A percentile compares a stretch with the other conserved stretches of the same genome.
Conservation (phyloP, 2,113 vertebrate species). For the Jacana jacana region DNA sequence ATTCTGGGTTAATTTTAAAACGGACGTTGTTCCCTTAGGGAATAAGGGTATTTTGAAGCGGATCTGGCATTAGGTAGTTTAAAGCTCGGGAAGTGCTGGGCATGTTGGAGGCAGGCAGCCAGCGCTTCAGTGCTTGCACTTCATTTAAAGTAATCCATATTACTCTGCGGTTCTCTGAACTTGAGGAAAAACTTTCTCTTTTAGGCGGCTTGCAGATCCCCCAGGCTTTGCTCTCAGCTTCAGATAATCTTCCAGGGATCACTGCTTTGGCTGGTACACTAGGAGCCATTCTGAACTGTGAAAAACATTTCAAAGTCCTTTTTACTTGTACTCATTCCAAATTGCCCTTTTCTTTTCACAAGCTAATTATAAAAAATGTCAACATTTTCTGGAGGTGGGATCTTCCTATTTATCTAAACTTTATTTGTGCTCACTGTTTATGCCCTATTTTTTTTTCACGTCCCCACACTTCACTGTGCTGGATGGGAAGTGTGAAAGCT, state of each 20-base stretch:
- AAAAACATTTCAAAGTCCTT: not conserved
- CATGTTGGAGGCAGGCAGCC: not conserved
- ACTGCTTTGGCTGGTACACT: not conserved
- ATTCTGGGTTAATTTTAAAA: not conserved
- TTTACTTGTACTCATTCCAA: not conserved
- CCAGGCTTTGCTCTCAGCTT: not conserved
- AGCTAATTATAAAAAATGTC: slow-evolving; percentile 14
- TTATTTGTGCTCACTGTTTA: not conserved
- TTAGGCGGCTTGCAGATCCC: not conserved
- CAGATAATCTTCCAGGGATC: not conserved
- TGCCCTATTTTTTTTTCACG: not conserved
- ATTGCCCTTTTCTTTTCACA: not conserved
- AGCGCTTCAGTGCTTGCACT: not conserved
- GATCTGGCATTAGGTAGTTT: not conserved
- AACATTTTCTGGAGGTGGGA: not conserved
- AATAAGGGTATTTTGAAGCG: not conserved
- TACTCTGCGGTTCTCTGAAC: not conserved
- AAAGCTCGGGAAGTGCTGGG: not conserved
- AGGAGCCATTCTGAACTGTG: not conserved
- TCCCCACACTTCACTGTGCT: not conserved
- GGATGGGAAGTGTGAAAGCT: slow-evolving; percentile 46
- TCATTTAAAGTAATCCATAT: not conserved
- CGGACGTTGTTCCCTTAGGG: not conserved
- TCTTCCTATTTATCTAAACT: not conserved
- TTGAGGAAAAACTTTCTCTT: not conserved